Percentiles rank a stretch among this genome's conserved stretches.
These are phyloP conservation scores for Haliaeetus leucogaster DNA, from an alignment of 2,113 vertebrate species.

Conservation along the genomic window DNA sequence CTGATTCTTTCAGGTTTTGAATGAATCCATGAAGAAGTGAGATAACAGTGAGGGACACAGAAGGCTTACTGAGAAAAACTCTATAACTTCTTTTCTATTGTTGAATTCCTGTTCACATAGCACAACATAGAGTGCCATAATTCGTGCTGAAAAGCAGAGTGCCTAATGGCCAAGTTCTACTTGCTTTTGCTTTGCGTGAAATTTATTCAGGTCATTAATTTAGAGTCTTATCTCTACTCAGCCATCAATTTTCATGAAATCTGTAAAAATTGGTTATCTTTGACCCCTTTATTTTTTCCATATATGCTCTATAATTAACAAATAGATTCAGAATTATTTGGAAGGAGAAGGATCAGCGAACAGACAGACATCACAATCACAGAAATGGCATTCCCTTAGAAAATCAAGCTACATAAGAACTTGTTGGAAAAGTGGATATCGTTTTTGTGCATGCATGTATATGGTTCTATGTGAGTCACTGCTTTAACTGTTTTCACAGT, in stretches of 20 bases:
- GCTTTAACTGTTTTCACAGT: neutral
- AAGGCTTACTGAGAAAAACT: neutral
- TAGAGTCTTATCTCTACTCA: neutral
- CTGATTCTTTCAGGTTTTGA: neutral
- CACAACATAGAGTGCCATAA: neutral
- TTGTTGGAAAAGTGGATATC: neutral
- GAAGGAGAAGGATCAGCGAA: neutral
- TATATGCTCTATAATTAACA: neutral
- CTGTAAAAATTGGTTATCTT: neutral
- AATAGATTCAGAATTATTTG: neutral
- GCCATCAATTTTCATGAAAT: neutral
- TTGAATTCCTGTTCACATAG: neutral
- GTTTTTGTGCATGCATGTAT: neutral
- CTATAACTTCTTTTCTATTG: neutral
- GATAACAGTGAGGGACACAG: neutral
- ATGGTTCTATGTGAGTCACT: neutral
- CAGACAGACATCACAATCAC: neutral
- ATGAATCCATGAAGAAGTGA: neutral
- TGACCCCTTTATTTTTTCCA: neutral
- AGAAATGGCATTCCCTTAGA: neutral
- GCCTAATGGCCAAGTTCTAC: neutral
- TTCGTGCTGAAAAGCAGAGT: neutral
- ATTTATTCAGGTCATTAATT: neutral
- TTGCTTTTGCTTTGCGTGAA: neutral
- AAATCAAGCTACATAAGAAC: neutral